Percentiles rank a stretch among this genome's conserved stretches.
Conservation (phyloP, 2,113 vertebrate genomes). For the Peromyscus leucopus region DNA sequence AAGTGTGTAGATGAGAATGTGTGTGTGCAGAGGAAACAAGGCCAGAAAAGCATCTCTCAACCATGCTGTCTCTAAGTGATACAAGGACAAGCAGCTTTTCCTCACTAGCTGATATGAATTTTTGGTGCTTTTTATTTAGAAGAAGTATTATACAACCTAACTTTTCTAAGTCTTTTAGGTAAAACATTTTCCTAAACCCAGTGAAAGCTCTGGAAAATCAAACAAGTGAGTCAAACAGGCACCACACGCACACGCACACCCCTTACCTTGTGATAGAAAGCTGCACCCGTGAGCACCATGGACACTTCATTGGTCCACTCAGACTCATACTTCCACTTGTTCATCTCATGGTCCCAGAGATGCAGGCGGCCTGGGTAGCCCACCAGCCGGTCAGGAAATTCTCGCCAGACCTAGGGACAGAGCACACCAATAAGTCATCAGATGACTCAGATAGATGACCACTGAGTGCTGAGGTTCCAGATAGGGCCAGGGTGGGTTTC, state of each 20-base stretch:
- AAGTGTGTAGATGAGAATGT: not conserved
- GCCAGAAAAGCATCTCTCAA: not conserved
- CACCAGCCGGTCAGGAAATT: slow-evolving; percentile 97
- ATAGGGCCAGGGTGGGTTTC: not conserved
- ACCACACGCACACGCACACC: not conserved
- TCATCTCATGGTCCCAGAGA: slow-evolving; percentile 99
- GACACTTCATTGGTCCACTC: slow-evolving; percentile 99
- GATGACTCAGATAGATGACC: not conserved
- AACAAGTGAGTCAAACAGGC: not conserved
- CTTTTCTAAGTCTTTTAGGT: not conserved
- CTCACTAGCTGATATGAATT: not conserved
- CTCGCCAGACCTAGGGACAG: slow-evolving; percentile 94
- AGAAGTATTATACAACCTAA: not conserved
- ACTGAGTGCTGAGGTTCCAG: fast-evolving
- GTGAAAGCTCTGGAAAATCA: not conserved
- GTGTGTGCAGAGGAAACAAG: not conserved
- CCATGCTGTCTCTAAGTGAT: not conserved
- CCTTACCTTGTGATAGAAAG: slow-evolving; percentile 98
- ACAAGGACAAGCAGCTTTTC: not conserved
- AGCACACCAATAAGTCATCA: not conserved
- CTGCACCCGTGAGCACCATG: slow-evolving; percentile 98
- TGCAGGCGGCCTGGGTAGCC: slow-evolving; percentile 98
- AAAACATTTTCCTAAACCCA: not conserved
- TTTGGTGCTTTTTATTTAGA: not conserved
- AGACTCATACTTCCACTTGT: slow-evolving; percentile 99